phyloP scores from a whole-genome alignment of 2,113 vertebrate genomes.

The Osmerus mordax region DNA sequence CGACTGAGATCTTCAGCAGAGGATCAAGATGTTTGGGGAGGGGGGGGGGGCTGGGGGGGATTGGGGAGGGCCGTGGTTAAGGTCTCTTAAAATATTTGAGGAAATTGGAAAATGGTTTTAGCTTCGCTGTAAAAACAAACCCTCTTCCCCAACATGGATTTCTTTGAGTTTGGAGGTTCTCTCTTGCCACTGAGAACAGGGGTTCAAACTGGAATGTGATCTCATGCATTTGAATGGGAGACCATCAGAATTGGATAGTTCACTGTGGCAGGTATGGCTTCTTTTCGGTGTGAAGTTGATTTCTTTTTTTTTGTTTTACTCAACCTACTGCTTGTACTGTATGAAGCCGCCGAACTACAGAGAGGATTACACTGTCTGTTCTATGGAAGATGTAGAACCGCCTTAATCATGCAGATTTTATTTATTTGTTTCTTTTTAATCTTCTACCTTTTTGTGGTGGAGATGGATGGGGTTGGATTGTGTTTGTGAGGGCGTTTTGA shows the following conservation, averaged over 20 bases:
- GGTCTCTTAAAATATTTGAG: slow-evolving; percentile 32
- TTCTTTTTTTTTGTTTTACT: neutral
- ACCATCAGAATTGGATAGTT: slow-evolving; percentile 51
- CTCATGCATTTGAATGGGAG: slow-evolving; percentile 42
- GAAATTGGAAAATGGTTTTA: slow-evolving; percentile 23
- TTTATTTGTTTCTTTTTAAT: slow-evolving; percentile 69
- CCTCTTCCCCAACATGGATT: slow-evolving; percentile 11
- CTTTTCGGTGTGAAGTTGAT: slow-evolving; percentile 55
- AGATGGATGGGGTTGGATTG: slow-evolving; percentile 41
- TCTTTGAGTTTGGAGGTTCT: slow-evolving; percentile 26
- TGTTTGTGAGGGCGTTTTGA: slow-evolving; percentile 64
- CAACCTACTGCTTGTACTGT: slow-evolving; percentile 68
- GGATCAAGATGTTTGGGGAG: slow-evolving; percentile 32
- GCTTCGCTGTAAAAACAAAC: slow-evolving; percentile 42
- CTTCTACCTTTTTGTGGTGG: slow-evolving; percentile 53
- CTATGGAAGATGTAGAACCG: slow-evolving; percentile 74
- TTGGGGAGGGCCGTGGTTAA: slow-evolving; percentile 13
- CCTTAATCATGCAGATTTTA: slow-evolving; percentile 74
- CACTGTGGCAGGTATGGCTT: slow-evolving; percentile 51
- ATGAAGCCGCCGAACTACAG: slow-evolving; percentile 66
- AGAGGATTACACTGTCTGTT: slow-evolving; percentile 67
- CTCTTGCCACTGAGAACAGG: slow-evolving; percentile 9
- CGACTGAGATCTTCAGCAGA: slow-evolving; percentile 30
- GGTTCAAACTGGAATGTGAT: slow-evolving; percentile 36
- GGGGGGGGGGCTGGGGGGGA: slow-evolving; percentile 8